phyloP scores from a whole-genome alignment of 2,113 vertebrate genomes.

The Rana temporaria region DNA sequence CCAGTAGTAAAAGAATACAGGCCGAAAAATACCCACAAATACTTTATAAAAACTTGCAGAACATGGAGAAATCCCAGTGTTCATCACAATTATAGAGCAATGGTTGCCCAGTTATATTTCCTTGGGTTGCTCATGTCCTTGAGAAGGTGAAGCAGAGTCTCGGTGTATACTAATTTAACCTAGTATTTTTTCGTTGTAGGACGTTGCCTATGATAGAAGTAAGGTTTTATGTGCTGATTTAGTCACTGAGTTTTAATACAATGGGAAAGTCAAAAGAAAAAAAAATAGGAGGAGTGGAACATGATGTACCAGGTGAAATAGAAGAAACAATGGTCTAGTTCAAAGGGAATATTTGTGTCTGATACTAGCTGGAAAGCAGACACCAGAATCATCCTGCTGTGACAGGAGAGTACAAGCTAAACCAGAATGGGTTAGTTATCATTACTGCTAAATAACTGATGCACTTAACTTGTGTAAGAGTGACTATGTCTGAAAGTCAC shows the following conservation, averaged over 20 bases:
- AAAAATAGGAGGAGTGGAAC: not conserved
- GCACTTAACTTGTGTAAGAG: constrained; percentile 33
- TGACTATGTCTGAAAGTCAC: constrained; percentile 18
- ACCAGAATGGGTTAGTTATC: constrained; percentile 41
- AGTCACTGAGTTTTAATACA: not conserved
- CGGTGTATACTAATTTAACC: too few species aligned
- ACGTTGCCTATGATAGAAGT: too few species aligned
- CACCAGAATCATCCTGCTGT: constrained; percentile 23
- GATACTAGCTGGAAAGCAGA: not conserved
- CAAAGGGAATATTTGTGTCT: not conserved
- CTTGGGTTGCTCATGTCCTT: too few species aligned
- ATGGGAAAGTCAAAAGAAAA: not conserved
- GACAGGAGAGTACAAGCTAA: constrained; percentile 37
- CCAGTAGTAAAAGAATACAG: too few species aligned
- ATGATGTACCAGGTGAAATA: not conserved
- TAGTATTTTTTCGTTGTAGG: too few species aligned
- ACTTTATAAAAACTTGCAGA: too few species aligned
- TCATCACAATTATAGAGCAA: too few species aligned
- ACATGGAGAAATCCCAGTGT: too few species aligned
- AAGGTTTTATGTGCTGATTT: too few species aligned
- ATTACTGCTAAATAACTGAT: constrained; percentile 29
- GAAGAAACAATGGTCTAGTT: not conserved
- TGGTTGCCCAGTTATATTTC: too few species aligned
- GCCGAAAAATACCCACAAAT: too few species aligned
- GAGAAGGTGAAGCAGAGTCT: too few species aligned